Percentiles rank a stretch among this genome's conserved stretches.
These are phyloP conservation scores for Eubucco bourcierii DNA, from an alignment of 2,113 vertebrate genomes.

Conservation along the genomic window DNA sequence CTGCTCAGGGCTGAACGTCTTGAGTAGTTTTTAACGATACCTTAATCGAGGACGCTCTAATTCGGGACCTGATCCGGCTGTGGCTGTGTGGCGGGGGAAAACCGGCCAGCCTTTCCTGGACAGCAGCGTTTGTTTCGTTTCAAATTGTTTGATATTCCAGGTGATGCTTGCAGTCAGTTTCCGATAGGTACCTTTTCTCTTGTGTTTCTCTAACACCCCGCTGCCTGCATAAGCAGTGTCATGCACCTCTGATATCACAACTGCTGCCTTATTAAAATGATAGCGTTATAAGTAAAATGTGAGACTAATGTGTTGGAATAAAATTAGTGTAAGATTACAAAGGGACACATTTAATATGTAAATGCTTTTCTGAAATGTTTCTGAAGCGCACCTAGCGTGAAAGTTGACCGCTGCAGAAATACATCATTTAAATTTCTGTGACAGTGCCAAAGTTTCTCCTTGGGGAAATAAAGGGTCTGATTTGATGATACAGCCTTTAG, in stretches of 20 bases:
- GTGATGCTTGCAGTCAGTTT: not conserved
- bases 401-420: not conserved
- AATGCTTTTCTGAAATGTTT: not conserved
- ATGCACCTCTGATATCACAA: not conserved
- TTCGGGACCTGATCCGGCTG: slow-evolving; percentile 11
- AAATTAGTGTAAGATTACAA: not conserved
- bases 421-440: not conserved
- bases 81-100: not conserved
- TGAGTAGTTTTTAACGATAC: not conserved
- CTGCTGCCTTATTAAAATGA: not conserved
- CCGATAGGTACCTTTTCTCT: not conserved
- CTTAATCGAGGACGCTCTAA: not conserved
- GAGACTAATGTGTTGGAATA: not conserved
- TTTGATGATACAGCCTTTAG: not conserved
- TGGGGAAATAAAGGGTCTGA: not conserved
- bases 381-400: not conserved
- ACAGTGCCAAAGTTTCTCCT: not conserved
- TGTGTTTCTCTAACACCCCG: not conserved
- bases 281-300: not conserved
- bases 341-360: not conserved
- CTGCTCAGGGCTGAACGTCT: not conserved
- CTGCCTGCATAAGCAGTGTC: not conserved
- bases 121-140: not conserved
- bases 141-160: not conserved
- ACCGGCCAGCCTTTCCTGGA: not conserved